Percentiles rank a stretch among this genome's conserved stretches.
phyloP scores from a whole-genome alignment of 2,888 invertebrate genomes.

The Dryomyza anilis region DNA sequence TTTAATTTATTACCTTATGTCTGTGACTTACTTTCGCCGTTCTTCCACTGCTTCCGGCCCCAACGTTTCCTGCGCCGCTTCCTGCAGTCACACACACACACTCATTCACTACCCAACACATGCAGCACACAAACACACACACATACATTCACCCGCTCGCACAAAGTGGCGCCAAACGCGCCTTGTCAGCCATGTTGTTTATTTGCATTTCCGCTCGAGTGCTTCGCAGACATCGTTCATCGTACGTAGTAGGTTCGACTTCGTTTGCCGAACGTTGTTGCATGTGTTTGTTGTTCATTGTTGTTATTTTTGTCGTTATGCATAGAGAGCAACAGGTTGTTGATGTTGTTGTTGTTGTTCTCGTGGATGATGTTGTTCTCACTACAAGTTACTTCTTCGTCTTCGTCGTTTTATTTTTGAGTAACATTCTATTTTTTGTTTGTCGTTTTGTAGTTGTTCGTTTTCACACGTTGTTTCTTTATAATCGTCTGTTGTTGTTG shows the following conservation, averaged over 20 bases:
- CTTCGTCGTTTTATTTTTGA: not conserved
- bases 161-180: not conserved
- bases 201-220: conserved; percentile 28
- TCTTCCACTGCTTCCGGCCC: not conserved
- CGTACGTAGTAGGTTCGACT: conserved; percentile 12
- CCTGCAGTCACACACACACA: too few species aligned
- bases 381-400: not conserved
- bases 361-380: not conserved
- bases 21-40: not conserved
- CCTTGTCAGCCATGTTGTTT: conserved; percentile 24
- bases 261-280: not conserved
- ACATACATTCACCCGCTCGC: too few species aligned
- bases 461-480: conserved; percentile 22
- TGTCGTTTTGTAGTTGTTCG: conserved; percentile 29
- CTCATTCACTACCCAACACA: too few species aligned
- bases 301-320: conserved; percentile 15
- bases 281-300: not conserved
- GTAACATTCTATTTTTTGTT: conserved; percentile 24
- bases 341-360: conserved; percentile 3
- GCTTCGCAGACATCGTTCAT: conserved; percentile 26
- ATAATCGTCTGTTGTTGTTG: conserved; percentile 17
- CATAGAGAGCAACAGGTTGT: conserved; percentile 14
- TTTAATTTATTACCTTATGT: not conserved
- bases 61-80: too few species aligned
- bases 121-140: too few species aligned